Evolutionary conservation across 2,797 vertebrate species (phyloP).

Genomic region (Myripristis jacobus): DNA sequence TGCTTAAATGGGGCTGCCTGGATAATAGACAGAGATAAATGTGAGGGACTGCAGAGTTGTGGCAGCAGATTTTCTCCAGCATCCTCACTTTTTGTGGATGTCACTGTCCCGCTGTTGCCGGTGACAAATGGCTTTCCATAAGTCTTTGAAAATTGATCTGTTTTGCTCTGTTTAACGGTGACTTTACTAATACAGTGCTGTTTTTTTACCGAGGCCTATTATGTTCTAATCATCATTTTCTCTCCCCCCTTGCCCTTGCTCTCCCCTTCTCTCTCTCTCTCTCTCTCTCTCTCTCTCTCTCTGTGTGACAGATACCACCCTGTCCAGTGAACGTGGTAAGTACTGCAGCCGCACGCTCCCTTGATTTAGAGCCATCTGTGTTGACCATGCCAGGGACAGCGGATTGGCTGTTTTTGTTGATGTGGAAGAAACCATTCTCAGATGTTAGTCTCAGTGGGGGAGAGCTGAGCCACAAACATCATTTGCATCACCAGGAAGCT

Average conservation of each 20-base stretch:
- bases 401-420: slow-evolving; percentile 51
- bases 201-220: slow-evolving; percentile 55
- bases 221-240: slow-evolving; percentile 59
- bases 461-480: slow-evolving; percentile 45
- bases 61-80: slow-evolving; percentile 58
- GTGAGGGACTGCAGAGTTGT: slow-evolving; percentile 43
- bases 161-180: slow-evolving; percentile 59
- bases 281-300: slow-evolving; percentile 25
- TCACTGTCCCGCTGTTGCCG: slow-evolving; percentile 54
- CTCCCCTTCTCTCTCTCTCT: slow-evolving; percentile 16
- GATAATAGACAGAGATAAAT: slow-evolving; percentile 75
- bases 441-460: slow-evolving; percentile 54
- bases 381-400: slow-evolving; percentile 37
- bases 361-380: slow-evolving; percentile 56
- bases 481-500: slow-evolving; percentile 68
- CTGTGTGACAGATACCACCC: slow-evolving; percentile 74
- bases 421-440: slow-evolving; percentile 64
- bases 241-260: slow-evolving; percentile 12
- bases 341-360: slow-evolving; percentile 50
- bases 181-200: slow-evolving; percentile 46
- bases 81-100: slow-evolving; percentile 35
- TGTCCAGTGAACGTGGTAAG: slow-evolving; percentile 79
- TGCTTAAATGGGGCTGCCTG: slow-evolving; percentile 63
- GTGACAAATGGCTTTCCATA: slow-evolving; percentile 53
- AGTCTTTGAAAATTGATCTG: slow-evolving; percentile 61